Evolutionary conservation across 2,888 invertebrate genomes (phyloP).

Genomic region (Mycalesis mineus): DNA sequence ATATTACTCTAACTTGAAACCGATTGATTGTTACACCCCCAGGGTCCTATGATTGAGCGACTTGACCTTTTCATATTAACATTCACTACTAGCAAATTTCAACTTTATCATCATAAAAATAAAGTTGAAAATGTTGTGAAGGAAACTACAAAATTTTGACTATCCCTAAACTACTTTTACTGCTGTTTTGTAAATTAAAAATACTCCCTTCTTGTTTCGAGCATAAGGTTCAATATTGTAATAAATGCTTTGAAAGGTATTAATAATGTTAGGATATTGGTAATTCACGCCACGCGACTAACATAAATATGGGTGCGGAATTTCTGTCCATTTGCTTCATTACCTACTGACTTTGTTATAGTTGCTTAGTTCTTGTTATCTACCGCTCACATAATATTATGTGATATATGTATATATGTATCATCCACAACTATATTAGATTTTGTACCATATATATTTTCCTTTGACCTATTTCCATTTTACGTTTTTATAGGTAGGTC

Average conservation of each 20-base stretch:
- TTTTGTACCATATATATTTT: too few species aligned
- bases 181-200: slow-evolving; percentile 1
- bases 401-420: too few species aligned
- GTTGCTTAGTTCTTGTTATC: not conserved
- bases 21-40: slow-evolving; percentile 19
- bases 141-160: slow-evolving; percentile 2
- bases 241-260: not conserved
- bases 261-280: slow-evolving; percentile 35
- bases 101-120: not conserved
- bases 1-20: slow-evolving; percentile 25
- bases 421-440: too few species aligned
- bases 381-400: not conserved
- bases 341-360: not conserved
- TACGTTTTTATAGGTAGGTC: too few species aligned
- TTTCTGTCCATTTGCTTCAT: slow-evolving; percentile 18
- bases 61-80: slow-evolving; percentile 7
- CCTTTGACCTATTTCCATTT: too few species aligned
- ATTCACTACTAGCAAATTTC: not conserved
- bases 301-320: slow-evolving; percentile 31
- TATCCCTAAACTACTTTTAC: slow-evolving; percentile 10
- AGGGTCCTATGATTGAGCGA: slow-evolving; percentile 20
- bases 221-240: slow-evolving; percentile 7
- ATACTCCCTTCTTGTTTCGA: slow-evolving; percentile 1
- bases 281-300: slow-evolving; percentile 44
- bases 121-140: not conserved